Percentiles rank a stretch among this genome's conserved stretches.
Conservation (phyloP, 53 echinoderm and acorn worm genomes). For the Antedon mediterranea region DNA sequence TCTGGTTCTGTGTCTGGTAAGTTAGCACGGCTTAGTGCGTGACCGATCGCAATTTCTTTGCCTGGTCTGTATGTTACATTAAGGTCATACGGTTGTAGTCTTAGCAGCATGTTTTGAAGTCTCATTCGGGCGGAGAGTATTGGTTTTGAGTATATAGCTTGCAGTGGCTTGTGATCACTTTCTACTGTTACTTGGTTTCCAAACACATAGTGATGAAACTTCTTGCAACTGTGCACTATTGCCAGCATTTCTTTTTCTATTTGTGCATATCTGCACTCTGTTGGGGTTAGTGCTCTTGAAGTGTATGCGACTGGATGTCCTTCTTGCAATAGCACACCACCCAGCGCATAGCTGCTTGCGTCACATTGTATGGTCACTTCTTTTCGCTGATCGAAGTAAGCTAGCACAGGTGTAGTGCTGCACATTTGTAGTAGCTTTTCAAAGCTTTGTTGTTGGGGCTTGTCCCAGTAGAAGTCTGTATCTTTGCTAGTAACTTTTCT, state of each 20-base stretch:
- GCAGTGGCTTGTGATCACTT: slow-evolving; percentile 35
- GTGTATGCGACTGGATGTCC: slow-evolving; percentile 6
- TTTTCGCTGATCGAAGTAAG: slow-evolving; percentile 29
- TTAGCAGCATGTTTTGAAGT: slow-evolving; percentile 32
- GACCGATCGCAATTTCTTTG: slow-evolving; percentile 20
- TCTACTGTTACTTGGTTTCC: slow-evolving; percentile 14
- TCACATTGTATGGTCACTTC: slow-evolving; percentile 39
- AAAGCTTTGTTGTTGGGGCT: slow-evolving; percentile 24
- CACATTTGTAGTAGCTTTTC: slow-evolving; percentile 21
- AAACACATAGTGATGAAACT: slow-evolving; percentile 44
- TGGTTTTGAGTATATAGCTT: slow-evolving; percentile 31
- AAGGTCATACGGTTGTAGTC: slow-evolving; percentile 33
- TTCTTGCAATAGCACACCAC: slow-evolving; percentile 31
- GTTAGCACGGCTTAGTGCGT: no score
- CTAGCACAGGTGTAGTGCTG: slow-evolving; percentile 28
- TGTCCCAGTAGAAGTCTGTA: slow-evolving; percentile 21
- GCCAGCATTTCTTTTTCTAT: slow-evolving; percentile 60
- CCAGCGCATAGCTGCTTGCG: slow-evolving; percentile 42
- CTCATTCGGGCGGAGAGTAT: slow-evolving; percentile 27
- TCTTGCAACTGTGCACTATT: slow-evolving; percentile 34
- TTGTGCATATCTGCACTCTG: slow-evolving; percentile 35
- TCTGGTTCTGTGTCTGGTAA: slow-evolving; percentile 19
- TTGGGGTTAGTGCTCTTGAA: slow-evolving; percentile 6
- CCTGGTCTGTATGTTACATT: slow-evolving; percentile 22
- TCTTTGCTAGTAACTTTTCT: slow-evolving; percentile 27